Percentiles rank a stretch among this genome's conserved stretches.
Evolutionary conservation across 2,888 invertebrate genomes (phyloP).

Genomic region (Scaeva pyrastri): DNA sequence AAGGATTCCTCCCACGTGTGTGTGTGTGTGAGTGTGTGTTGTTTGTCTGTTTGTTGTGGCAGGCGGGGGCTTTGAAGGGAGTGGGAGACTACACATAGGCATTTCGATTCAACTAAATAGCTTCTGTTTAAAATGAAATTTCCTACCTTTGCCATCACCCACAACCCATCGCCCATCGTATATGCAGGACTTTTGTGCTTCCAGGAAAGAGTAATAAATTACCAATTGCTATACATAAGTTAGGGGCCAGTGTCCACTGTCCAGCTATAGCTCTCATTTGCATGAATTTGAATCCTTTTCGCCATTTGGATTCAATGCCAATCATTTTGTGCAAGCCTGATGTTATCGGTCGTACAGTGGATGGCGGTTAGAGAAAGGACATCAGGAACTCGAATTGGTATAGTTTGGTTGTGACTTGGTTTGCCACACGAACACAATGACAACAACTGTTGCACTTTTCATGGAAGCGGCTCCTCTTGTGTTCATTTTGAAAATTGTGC

Average conservation of each 20-base stretch:
- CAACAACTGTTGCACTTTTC: conserved; percentile 76
- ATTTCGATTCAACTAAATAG: conserved; percentile 71
- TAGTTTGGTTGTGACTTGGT: conserved; percentile 64
- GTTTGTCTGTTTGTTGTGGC: conserved; percentile 24
- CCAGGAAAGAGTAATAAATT: conserved; percentile 72
- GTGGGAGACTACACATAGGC: conserved; percentile 38
- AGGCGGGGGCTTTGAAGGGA: neutral
- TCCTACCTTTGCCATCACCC: conserved; percentile 23
- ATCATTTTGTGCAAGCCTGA: conserved; percentile 54
- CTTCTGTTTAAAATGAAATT: conserved; percentile 76
- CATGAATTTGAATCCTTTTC: conserved; percentile 26
- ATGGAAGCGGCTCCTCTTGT: conserved; percentile 34
- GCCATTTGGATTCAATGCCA: conserved; percentile 67
- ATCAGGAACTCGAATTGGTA: conserved; percentile 14
- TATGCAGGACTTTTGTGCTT: conserved; percentile 43
- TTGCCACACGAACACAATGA: conserved; percentile 72
- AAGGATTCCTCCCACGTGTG: conserved; percentile 63
- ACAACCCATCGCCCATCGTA: too few relatives aligned
- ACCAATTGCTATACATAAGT: conserved; percentile 70
- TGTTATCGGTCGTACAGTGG: conserved; percentile 41
- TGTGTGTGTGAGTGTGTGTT: too few relatives aligned
- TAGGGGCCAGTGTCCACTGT: conserved; percentile 43
- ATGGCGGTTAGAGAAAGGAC: neutral
- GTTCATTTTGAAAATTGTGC: conserved; percentile 29
- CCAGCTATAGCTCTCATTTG: neutral